Evolutionary conservation across 2,888 invertebrate genomes (phyloP).

Genomic region (Seira musarum): DNA sequence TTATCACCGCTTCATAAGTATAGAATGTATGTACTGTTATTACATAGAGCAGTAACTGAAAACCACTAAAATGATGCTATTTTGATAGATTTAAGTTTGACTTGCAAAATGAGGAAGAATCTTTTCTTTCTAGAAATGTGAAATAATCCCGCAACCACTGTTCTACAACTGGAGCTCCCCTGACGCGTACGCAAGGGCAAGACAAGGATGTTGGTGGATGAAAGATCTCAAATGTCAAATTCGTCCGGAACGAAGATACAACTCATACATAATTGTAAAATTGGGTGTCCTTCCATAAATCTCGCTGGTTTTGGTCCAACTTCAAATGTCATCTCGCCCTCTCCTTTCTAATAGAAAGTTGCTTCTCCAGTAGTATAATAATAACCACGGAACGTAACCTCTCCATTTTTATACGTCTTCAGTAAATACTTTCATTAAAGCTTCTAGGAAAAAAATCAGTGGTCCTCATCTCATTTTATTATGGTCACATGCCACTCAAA

Average conservation of each 20-base stretch:
- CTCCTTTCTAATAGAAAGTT: neutral
- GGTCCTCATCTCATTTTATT: too few species aligned
- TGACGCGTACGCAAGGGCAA: neutral
- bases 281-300: neutral
- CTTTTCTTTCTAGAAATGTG: too few species aligned
- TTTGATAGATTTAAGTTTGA: too few species aligned
- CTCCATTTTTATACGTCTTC: too few species aligned
- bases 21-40: neutral
- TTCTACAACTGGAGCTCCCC: too few species aligned
- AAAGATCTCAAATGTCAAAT: constrained; percentile 1
- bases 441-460: too few species aligned
- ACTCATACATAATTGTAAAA: neutral
- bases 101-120: too few species aligned
- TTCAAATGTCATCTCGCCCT: neutral
- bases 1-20: too few species aligned
- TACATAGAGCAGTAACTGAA: neutral
- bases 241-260: neutral
- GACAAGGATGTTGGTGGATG: neutral
- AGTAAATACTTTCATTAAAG: too few species aligned
- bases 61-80: neutral
- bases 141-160: too few species aligned
- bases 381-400: neutral
- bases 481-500: neutral
- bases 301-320: neutral
- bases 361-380: neutral